These are phyloP conservation scores for Otolemur crassicaudatus DNA, from an alignment of 2,797 vertebrate species.

Conservation along the genomic window DNA sequence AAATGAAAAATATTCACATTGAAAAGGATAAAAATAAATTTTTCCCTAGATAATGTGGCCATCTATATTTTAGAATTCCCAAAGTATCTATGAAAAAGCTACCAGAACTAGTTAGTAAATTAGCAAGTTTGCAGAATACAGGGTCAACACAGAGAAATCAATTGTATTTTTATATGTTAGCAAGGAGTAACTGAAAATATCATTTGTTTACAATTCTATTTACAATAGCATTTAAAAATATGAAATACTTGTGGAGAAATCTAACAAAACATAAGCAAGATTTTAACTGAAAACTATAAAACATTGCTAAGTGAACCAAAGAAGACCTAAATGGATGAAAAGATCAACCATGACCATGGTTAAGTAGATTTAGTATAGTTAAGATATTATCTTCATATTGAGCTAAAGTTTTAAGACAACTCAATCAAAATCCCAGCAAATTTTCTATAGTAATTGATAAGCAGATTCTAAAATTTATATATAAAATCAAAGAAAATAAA, in stretches of 20 bases:
- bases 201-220: background rate
- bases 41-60: background rate
- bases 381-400: background rate
- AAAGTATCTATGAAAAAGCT: background rate
- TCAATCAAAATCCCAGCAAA: background rate
- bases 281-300: slow-evolving; percentile 12
- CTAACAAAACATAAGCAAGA: background rate
- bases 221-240: background rate
- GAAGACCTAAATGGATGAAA: background rate
- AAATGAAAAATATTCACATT: background rate
- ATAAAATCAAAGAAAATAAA: slow-evolving; percentile 22
- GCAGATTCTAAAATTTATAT: slow-evolving; percentile 2
- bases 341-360: background rate
- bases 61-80: background rate
- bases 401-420: slow-evolving; percentile 19
- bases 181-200: slow-evolving; percentile 15
- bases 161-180: background rate
- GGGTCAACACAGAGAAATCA: background rate
- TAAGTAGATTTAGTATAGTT: background rate
- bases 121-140: background rate
- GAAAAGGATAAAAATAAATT: background rate
- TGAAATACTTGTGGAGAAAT: background rate
- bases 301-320: slow-evolving; percentile 29
- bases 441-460: background rate
- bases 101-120: background rate